Evolutionary conservation across 1,140 invertebrate genomes (phyloP).

Genomic region (Sarcophaga peregrina): DNA sequence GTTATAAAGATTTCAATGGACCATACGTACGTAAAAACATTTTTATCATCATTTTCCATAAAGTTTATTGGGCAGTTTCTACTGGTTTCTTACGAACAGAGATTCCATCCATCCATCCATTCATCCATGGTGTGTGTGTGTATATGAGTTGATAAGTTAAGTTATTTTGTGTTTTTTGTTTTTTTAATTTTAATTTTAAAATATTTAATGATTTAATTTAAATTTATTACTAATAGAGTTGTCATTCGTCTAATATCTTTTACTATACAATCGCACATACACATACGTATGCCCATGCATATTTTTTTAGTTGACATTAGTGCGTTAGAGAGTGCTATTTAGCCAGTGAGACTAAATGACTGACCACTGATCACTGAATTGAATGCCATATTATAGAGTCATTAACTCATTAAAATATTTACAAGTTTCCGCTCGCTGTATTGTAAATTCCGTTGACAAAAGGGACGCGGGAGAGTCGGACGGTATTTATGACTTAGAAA

Average conservation of each 20-base stretch:
- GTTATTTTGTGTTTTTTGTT: not conserved
- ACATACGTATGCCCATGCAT: not conserved
- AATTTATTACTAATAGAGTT: slow-evolving; percentile 18
- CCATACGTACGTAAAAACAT: slow-evolving; percentile 10
- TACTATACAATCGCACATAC: not conserved
- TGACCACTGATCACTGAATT: not conserved
- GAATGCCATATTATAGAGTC: not conserved
- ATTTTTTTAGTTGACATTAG: not conserved
- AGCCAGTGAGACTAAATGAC: not conserved
- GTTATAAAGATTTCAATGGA: not conserved
- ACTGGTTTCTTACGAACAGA: too few relatives aligned
- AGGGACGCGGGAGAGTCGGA: not conserved
- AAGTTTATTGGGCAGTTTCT: not conserved
- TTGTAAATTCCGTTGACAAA: not conserved
- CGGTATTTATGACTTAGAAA: not conserved
- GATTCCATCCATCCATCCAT: too few relatives aligned
- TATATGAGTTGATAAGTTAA: not conserved
- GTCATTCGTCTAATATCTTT: not conserved
- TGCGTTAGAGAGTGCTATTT: too few relatives aligned
- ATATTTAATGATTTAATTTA: slow-evolving; percentile 12
- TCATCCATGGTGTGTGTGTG: not conserved
- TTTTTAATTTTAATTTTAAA: not conserved
- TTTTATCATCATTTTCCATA: slow-evolving; percentile 1
- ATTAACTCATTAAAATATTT: slow-evolving; percentile 1
- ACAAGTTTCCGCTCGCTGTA: slow-evolving; percentile 9